These are phyloP conservation scores for Vipera ursinii DNA, from an alignment of 2,797 vertebrate genomes.

Conservation along the genomic window DNA sequence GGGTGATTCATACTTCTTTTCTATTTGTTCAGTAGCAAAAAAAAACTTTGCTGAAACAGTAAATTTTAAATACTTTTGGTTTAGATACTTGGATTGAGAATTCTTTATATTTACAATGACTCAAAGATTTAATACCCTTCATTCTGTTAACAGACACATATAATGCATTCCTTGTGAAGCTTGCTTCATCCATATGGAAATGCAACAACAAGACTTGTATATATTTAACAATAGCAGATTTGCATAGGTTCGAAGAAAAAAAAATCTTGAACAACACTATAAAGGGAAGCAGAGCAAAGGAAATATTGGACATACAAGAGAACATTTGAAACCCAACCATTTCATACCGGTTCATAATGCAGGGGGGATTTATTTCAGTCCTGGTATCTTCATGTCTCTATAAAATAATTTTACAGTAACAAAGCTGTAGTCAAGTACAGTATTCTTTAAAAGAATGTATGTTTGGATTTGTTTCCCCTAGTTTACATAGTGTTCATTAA, in stretches of 20 bases:
- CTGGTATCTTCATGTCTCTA: not conserved
- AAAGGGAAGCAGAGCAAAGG: not conserved
- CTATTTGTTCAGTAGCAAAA: fast-evolving
- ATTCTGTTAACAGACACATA: not conserved
- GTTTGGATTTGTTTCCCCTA: not conserved
- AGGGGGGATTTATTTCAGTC: not conserved
- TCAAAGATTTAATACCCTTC: not conserved
- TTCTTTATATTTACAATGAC: not conserved
- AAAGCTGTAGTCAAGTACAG: not conserved
- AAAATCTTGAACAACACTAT: not conserved
- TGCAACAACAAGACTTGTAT: not conserved
- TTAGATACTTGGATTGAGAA: not conserved
- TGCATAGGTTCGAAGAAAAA: not conserved
- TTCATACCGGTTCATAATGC: not conserved
- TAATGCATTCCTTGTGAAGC: not conserved
- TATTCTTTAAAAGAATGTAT: not conserved
- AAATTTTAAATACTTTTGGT: not conserved
- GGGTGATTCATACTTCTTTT: not conserved
- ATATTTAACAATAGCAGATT: not conserved
- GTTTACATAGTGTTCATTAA: not conserved
- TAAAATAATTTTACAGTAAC: not conserved
- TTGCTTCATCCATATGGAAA: not conserved
- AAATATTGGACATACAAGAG: not conserved
- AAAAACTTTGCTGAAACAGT: not conserved
- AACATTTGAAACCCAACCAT: not conserved